Evolutionary conservation across 2,888 invertebrate species (phyloP).

Genomic region (Rhamphomyia laevipes): DNA sequence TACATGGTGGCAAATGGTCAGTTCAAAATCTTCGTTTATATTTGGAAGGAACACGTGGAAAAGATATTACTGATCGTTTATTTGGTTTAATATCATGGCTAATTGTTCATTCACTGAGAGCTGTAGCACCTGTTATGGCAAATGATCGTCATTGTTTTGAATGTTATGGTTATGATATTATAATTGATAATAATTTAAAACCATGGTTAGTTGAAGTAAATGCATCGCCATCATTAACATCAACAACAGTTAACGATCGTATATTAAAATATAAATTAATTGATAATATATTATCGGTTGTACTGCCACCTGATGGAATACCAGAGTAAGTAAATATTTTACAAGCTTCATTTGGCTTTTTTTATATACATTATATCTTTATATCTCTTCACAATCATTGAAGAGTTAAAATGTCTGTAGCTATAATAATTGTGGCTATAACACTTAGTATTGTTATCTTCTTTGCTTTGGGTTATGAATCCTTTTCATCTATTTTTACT

Average conservation of each 20-base stretch:
- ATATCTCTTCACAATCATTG: too few relatives aligned
- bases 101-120: constrained; percentile 85
- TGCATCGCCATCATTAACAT: constrained; percentile 87
- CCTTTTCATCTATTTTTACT: too few relatives aligned
- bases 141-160: constrained; percentile 67
- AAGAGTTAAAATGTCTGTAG: too few relatives aligned
- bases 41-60: constrained; percentile 82
- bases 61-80: constrained; percentile 74
- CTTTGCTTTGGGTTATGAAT: too few relatives aligned
- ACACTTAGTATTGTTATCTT: too few relatives aligned
- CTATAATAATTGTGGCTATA: too few relatives aligned
- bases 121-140: constrained; percentile 85
- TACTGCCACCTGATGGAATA: constrained; percentile 75
- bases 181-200: constrained; percentile 86
- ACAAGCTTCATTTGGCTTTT: too few relatives aligned
- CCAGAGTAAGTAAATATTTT: constrained; percentile 54
- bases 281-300: constrained; percentile 83
- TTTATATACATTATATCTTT: too few relatives aligned
- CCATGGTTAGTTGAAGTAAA: constrained; percentile 93
- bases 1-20: constrained; percentile 91
- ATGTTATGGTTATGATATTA: constrained; percentile 89
- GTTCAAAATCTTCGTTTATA: constrained; percentile 82
- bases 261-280: constrained; percentile 89
- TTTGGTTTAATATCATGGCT: constrained; percentile 83
- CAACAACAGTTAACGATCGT: constrained; percentile 88